Base-by-base conservation (phyloP, 1,140 invertebrate species). In the Pseudachorutes palmiensis region DNA sequence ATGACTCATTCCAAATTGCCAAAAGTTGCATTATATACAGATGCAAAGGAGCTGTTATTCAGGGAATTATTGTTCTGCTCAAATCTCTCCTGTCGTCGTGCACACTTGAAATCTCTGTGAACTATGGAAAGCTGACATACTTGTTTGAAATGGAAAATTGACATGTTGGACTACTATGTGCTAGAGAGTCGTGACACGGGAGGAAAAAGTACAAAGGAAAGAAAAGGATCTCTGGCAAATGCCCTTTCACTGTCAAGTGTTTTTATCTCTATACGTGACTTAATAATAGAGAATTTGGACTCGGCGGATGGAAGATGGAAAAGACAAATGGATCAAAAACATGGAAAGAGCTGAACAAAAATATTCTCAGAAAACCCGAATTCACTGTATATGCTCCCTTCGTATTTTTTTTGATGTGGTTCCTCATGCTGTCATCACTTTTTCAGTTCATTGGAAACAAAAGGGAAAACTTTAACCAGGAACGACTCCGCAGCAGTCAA, bases 261-360 rank as follows among this genome's bases (percentile, higher is more conserved):
- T 61, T 61, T 61, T 67, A 64, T 70, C 69, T 67, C 69, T 70
- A n/a, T n/a, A 70, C 69, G 69, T 70, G 69, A 70, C 69, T 70
- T 67, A 55, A 70, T 67, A 70, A 70, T 67, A 70, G 62, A 65
- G 66, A 70, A 60, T 32, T 61, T 31, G 5, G 9, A 9, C n/a
- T 24, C n/a, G 28, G 22, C 9, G 28, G 5, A 58, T 5, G 24
- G 28, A 24, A 22, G 9, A 12, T 24, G 22, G 24, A 22, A 58
- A 29, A 58, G 30, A 26, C 5, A 31, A 5, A 12, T 36, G 59
- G 26, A 61, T n/a, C 5, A 36, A 9, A 12, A 30, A 31, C 12
- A 30, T 29, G 33, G 30, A 9, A 16, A 12, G 29, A 61, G 29
- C 12, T 16, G 14, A 9, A 61, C 9, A 9, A 61, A 9, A 61